phyloP scores from a whole-genome alignment of 2,113 vertebrate species.

The Rhea pennata region DNA sequence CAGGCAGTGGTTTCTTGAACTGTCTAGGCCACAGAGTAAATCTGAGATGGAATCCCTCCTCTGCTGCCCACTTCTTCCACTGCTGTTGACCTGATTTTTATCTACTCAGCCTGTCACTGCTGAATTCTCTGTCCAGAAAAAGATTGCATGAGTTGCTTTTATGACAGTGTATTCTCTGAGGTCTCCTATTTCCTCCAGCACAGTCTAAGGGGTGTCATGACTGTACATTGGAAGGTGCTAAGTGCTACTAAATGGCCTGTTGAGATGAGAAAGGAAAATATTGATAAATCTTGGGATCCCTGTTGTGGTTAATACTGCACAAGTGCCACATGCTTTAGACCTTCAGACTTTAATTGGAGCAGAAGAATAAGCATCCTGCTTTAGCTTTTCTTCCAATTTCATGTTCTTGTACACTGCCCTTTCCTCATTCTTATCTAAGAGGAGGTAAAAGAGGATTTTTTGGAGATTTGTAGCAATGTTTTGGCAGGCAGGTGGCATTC shows the following conservation, averaged over 20 bases:
- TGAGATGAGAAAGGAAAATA: neutral
- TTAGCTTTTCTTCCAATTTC: neutral
- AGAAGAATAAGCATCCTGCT: neutral
- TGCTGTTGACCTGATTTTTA: neutral
- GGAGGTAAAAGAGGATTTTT: neutral
- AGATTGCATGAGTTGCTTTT: neutral
- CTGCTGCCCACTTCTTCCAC: fast-evolving
- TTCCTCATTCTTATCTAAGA: neutral
- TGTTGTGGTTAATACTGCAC: neutral
- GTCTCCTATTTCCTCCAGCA: neutral
- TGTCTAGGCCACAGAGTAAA: neutral
- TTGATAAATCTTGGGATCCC: neutral
- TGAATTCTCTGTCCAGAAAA: neutral
- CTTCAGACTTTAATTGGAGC: neutral
- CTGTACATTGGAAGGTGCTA: neutral
- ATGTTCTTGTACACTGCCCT: neutral
- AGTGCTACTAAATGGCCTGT: neutral
- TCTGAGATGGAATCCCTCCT: neutral
- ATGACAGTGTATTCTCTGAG: neutral
- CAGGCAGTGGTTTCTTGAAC: fast-evolving
- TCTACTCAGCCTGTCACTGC: neutral
- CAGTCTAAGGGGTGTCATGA: fast-evolving
- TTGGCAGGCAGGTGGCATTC: neutral
- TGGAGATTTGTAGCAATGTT: neutral
- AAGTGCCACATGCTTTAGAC: neutral